Evolutionary conservation across 1,140 invertebrate genomes (phyloP), one percentile per base, ranked within the genome.

Genomic region (Tetramorium parvispinum): DNA sequence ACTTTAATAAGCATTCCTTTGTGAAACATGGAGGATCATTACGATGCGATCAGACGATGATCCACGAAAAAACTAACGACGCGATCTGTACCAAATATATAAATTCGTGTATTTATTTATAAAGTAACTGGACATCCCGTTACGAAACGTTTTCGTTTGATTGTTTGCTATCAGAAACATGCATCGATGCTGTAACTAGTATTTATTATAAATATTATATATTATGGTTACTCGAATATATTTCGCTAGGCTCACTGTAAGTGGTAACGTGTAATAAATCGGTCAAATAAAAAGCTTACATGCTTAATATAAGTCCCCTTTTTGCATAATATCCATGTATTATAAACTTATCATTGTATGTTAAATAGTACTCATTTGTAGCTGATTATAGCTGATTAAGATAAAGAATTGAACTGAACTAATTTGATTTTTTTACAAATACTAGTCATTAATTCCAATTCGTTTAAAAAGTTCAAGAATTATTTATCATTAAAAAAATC

Each of bases 221-320:
- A 88, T 89, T 90, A 89, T 85, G 43, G 71, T 89, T 89, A 89
- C 61, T 88, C 82, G 71, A 91, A 86, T 91, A 89, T 76, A 32
- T 32, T 78, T 88, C 82, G 88, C 89, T 90, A 91, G 86, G 65
- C 86, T 88, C 88, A 90, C 86, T 91, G 88, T 91, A 91, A 90
- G 88, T 91, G 89, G 89, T 90, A 91, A 90, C 88, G 88, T 91
- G 88, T 91, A 90, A 91, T 91, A 91, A 91, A 91, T 91, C 89
- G 89, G 88, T 91, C 89, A 91, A 32, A 91, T 91, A 91, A 91
- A 91, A 90, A 87, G 89, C 89, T 91, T 90, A 85, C 59, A 57
- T 90, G 89, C 89, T 91, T 88, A 88, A 89, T 51, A 87, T 24
- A 43, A 59, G 51, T 73, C 57, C 27, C 46, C 18, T 51, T 40